Base-by-base conservation (phyloP, 2,113 vertebrate genomes). In the Murina feae region DNA sequence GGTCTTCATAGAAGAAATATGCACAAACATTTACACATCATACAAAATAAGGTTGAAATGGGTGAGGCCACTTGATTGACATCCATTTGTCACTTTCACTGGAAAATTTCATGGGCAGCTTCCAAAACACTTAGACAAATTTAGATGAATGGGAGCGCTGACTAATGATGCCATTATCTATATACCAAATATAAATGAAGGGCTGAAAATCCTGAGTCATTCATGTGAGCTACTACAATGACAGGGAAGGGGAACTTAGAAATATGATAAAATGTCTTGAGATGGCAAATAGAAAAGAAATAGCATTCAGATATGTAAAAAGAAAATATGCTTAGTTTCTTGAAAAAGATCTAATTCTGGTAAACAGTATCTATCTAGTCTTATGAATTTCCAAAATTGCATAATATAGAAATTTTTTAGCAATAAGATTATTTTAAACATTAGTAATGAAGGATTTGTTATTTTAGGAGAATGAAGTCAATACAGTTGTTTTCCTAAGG, bases 381-480 rank as follows among this genome's bases (percentile, higher is more conserved):
- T 89, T 83, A 83, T 32, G 86, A 97, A 96, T 75, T 93, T 44
- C 69, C 75, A 95, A 95, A 94, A 93, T 4, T 68, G 25, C 65
- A 90, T 84, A 88, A 69, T 74, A 58, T 94, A 95, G 53, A 58
- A 74, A 91, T 69, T 87, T 94, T 86, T 90, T 86, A 95, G 88
- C 82, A 96, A 94, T 92, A 91, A 90, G 86, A 96, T 96, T 93
- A 96, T 95, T 95, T 96, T 95, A 95, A 95, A 71, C 86, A 86
- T 97, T 93, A 83, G 69, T 93, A 97, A 95, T 93, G 91, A 86
- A 94, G 16, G 35, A 32, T 76, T 80, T 89, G 82, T 94, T 97
- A 93, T 95, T 96, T 97, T 94, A 89, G 96, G 89, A 97, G 89
- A 95, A 95, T 25, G 79, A 95, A 96, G 97, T 96, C 94, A 93